Conservation (phyloP, 2,888 invertebrate genomes). For the Apotomis turbidana region DNA sequence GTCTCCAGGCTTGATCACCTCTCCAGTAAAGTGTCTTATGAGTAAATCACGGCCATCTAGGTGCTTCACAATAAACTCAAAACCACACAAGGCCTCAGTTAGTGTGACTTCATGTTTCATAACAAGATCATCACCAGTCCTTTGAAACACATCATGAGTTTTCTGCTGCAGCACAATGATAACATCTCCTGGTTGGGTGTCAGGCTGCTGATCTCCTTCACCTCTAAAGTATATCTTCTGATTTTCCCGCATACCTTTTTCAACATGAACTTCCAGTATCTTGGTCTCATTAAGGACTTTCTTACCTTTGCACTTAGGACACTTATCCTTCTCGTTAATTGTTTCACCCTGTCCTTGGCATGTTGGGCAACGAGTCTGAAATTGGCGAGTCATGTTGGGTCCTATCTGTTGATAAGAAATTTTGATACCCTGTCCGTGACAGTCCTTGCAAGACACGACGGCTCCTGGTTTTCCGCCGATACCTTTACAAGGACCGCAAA, state of each 20-base stretch:
- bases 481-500: slow-evolving; percentile 91
- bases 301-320: slow-evolving; percentile 91
- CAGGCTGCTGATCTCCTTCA: slow-evolving; percentile 96
- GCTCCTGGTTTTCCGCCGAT: slow-evolving; percentile 89
- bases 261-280: slow-evolving; percentile 93
- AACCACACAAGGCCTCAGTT: slow-evolving; percentile 96
- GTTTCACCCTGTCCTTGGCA: slow-evolving; percentile 89
- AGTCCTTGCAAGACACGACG: slow-evolving; percentile 87
- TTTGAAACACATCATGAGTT: slow-evolving; percentile 90
- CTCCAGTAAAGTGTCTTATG: slow-evolving; percentile 90
- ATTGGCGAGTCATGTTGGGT: slow-evolving; percentile 86
- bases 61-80: slow-evolving; percentile 92
- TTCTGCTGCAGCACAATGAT: slow-evolving; percentile 93
- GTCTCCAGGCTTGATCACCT: slow-evolving; percentile 92
- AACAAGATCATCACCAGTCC: slow-evolving; percentile 89
- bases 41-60: slow-evolving; percentile 94
- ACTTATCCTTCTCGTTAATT: slow-evolving; percentile 92
- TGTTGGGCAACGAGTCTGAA: slow-evolving; percentile 84
- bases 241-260: slow-evolving; percentile 94
- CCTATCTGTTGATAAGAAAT: slow-evolving; percentile 88
- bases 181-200: slow-evolving; percentile 94
- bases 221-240: slow-evolving; percentile 93
- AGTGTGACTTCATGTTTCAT: slow-evolving; percentile 90
- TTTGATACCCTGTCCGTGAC: slow-evolving; percentile 91
- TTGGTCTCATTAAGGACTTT: slow-evolving; percentile 93